Base-by-base conservation (phyloP, 2,888 invertebrate genomes). In the Ochropleura leucogaster region DNA sequence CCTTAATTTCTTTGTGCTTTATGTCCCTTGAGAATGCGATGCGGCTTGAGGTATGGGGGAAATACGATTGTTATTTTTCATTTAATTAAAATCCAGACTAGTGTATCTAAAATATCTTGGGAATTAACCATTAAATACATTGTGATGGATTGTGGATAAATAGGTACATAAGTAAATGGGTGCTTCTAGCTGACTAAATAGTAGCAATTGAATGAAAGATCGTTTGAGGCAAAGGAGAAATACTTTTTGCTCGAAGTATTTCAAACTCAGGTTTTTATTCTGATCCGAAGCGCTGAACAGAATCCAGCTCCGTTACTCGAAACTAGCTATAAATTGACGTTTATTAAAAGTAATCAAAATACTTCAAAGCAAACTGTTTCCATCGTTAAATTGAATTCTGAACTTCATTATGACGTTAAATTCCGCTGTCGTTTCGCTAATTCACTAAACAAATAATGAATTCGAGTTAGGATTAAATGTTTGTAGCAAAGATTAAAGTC, bases 301-400 rank as follows among this genome's bases (percentile, higher is more conserved):
- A 87, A 89, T 67, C 42, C 62, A 72, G 14, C 82, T 74, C 64
- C 44, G 60, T 74, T 74, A 77, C 85, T 87, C 81, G 75, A 86
- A 88, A 87, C 82, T 44, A 70, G 84, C 84, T 79, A 84, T 88
- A 91, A 92, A 92, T 90, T 91, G 86, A 89, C 84, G 81, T 87
- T 90, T 86, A 86, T 85, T 85, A 85, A 83, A 85, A 87, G 73
- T 81, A 82, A 86, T 88, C 88, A 85, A 82, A 77, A 85, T 80
- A 83, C 68, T 80, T 77, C 80, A 83, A 83, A 88, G 80, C 75
- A 78, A 80, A 80, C 74, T 65, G 79, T 83, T 79, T 77, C 75
- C 53, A 66, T 76, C 68, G 30, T 77, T 30, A 77, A 85, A 74
- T 74, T 75, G 65, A 76, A 77, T 72, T 81, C 64, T 83, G 80